These are phyloP conservation scores for Manacus vitellinus DNA, from an alignment of 2,113 vertebrate species.

Conservation along the genomic window DNA sequence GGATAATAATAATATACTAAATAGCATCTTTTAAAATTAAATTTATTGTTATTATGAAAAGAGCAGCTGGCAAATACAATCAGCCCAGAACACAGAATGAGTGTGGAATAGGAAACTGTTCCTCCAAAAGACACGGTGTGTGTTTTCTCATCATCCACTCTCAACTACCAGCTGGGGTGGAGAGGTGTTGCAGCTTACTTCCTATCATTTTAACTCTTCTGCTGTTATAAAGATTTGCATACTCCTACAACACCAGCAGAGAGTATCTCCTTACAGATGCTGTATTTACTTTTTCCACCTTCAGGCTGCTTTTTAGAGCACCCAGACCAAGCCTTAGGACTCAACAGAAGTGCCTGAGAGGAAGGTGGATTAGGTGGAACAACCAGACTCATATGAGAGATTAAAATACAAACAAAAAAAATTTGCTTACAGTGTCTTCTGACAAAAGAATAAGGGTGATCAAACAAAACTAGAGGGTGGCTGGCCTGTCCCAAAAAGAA, in stretches of 20 bases:
- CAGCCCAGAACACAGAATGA: neutral
- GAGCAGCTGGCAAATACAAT: neutral
- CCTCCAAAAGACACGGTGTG: neutral
- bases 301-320: neutral
- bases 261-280: neutral
- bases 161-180: neutral
- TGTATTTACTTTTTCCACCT: neutral
- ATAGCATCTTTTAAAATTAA: neutral
- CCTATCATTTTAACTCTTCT: neutral
- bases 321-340: neutral
- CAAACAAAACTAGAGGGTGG: neutral
- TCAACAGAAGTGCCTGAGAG: neutral
- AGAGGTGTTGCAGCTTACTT: neutral
- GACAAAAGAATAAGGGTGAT: neutral
- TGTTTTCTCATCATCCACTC: neutral
- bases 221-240: neutral
- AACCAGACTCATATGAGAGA: neutral
- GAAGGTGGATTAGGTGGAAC: neutral
- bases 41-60: neutral
- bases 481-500: fast-evolving
- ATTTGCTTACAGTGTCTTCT: neutral
- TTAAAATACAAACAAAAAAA: neutral
- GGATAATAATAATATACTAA: neutral
- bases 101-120: neutral
- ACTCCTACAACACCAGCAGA: neutral